Conservation (phyloP, 2,797 vertebrate species). For the Picus viridis region DNA sequence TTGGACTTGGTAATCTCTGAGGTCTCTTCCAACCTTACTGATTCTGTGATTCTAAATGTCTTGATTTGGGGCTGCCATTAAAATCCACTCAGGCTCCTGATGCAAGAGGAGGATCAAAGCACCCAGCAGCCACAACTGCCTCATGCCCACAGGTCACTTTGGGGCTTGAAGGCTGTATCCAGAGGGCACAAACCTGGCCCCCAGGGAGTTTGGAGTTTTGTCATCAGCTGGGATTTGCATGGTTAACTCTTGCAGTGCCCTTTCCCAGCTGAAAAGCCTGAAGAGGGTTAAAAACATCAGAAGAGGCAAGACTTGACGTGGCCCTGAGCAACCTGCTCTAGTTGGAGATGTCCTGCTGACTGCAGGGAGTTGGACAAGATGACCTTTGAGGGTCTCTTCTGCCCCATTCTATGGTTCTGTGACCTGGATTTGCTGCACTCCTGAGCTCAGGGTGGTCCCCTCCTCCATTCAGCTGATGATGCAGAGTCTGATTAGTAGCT, state of each 20-base stretch:
- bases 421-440: neutral
- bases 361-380: too few species aligned
- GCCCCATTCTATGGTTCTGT: too few species aligned
- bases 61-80: neutral
- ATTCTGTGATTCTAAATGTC: neutral
- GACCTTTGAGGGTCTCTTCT: too few species aligned
- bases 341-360: too few species aligned
- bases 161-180: neutral
- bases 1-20: too few species aligned
- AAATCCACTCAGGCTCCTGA: neutral
- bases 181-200: neutral
- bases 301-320: too few species aligned
- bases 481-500: neutral
- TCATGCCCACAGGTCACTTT: neutral
- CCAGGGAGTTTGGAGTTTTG: too few species aligned
- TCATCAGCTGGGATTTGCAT: neutral
- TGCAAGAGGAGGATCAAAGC: neutral
- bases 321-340: too few species aligned
- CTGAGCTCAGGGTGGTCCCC: neutral
- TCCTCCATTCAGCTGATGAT: rapidly evolving
- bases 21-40: too few species aligned
- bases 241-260: neutral
- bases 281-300: too few species aligned
- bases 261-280: neutral
- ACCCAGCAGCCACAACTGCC: neutral